These are phyloP conservation scores for Suillia variegata DNA, from an alignment of 2,888 invertebrate genomes.

Conservation along the genomic window DNA sequence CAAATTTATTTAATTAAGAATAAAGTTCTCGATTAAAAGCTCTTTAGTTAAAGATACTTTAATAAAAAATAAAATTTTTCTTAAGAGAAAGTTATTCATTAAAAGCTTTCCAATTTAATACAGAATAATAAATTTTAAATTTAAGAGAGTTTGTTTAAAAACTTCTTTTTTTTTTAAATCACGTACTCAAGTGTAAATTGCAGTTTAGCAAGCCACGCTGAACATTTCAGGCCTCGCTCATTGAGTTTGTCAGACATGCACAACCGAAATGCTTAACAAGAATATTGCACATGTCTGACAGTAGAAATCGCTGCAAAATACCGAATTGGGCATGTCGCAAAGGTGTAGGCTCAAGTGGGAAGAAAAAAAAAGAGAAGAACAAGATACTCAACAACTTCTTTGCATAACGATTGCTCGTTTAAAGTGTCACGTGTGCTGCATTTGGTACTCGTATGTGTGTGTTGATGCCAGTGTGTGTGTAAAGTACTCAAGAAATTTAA, in stretches of 20 bases:
- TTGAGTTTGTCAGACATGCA: constrained; percentile 1
- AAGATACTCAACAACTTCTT: not conserved
- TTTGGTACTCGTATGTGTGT: not conserved
- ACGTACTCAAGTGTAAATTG: not conserved
- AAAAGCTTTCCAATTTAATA: too few species aligned
- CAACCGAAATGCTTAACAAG: not conserved
- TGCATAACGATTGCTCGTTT: constrained; percentile 6
- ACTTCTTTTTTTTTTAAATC: too few species aligned
- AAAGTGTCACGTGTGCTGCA: not conserved
- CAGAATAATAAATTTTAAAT: too few species aligned
- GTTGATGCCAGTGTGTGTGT: not conserved
- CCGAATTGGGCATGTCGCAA: not conserved
- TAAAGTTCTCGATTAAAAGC: too few species aligned
- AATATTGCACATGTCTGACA: constrained; percentile 5
- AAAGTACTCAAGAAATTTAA: constrained; percentile 47
- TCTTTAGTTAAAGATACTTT: too few species aligned
- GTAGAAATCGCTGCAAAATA: constrained; percentile 6
- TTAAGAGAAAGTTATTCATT: too few species aligned
- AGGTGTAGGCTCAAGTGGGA: too few species aligned
- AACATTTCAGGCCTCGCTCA: constrained; percentile 1
- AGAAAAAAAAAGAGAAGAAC: not conserved
- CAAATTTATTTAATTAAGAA: too few species aligned
- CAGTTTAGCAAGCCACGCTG: too few species aligned
- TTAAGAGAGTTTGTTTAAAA: too few species aligned
- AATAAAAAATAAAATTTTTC: too few species aligned